Evolutionary conservation across 2,797 vertebrate genomes (phyloP).

Genomic region (Adrianichthys oophorus): DNA sequence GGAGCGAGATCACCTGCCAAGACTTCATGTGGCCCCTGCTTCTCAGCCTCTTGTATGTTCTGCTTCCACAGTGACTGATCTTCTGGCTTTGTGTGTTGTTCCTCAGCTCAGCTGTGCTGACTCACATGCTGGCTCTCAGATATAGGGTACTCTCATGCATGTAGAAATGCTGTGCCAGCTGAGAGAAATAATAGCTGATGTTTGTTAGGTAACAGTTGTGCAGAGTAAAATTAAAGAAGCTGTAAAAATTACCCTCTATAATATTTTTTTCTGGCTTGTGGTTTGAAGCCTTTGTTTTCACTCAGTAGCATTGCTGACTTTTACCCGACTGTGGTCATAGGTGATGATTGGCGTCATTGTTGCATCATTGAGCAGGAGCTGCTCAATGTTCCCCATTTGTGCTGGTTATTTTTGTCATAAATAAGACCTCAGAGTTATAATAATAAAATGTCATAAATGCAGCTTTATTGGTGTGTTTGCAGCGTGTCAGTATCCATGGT

Average conservation of each 20-base stretch:
- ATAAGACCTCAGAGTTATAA: conserved; percentile 48
- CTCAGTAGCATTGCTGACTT: conserved; percentile 59
- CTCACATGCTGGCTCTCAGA: conserved; percentile 66
- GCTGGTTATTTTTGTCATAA: conserved; percentile 67
- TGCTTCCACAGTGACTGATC: conserved; percentile 30
- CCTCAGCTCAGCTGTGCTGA: conserved; percentile 69
- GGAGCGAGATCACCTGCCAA: conserved; percentile 75
- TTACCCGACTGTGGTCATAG: conserved; percentile 32
- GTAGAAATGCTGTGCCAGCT: conserved; percentile 50
- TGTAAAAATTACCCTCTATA: conserved; percentile 50
- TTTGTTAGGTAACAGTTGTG: conserved; percentile 63
- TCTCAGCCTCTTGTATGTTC: conserved; percentile 61
- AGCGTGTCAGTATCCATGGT: conserved; percentile 51
- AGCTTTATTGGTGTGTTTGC: conserved; percentile 54
- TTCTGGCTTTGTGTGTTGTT: conserved; percentile 43
- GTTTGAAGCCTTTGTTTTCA: conserved; percentile 65
- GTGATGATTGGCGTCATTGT: conserved; percentile 50
- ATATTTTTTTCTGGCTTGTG: conserved; percentile 28
- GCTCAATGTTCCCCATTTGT: conserved; percentile 64
- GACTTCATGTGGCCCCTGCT: conserved; percentile 64
- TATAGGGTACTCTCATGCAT: conserved; percentile 53
- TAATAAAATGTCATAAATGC: conserved; percentile 48
- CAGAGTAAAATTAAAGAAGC: conserved; percentile 55
- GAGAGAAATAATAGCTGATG: conserved; percentile 55
- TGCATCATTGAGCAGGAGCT: conserved; percentile 52